Conservation (phyloP, 35 echinoderm and acorn worm genomes). For the Lytechinus pictus region DNA sequence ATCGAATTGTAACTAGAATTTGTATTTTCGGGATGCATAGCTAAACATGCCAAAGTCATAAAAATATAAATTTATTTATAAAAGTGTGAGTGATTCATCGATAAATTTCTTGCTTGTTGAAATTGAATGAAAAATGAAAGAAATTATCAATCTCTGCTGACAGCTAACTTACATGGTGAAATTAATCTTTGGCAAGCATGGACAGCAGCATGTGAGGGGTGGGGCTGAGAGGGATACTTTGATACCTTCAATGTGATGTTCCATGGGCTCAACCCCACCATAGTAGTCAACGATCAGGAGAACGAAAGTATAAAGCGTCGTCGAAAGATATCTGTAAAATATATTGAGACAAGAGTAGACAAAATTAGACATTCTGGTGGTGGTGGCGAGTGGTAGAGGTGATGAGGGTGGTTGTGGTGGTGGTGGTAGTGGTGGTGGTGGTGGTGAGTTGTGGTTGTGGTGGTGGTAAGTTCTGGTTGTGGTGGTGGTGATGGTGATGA, state of each 20-base stretch:
- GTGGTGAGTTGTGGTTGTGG: not conserved
- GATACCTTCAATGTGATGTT: not conserved
- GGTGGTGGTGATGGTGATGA: too few species aligned
- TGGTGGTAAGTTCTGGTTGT: not conserved
- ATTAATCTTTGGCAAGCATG: constrained; percentile 67
- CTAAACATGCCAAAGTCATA: too few species aligned
- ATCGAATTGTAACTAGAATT: too few species aligned
- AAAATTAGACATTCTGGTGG: not conserved
- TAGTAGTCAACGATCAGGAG: constrained; percentile 73
- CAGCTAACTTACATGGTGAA: constrained; percentile 69
- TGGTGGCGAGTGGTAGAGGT: not conserved
- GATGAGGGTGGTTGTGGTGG: not conserved
- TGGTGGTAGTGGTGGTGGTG: not conserved
- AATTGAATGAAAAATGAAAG: too few species aligned
- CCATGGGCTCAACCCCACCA: constrained; percentile 67
- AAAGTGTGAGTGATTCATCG: too few species aligned
- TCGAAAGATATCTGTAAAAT: constrained; percentile 56
- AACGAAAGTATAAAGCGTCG: constrained; percentile 75
- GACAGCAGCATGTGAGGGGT: constrained; percentile 79
- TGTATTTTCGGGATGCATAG: too few species aligned
- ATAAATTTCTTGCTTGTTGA: too few species aligned
- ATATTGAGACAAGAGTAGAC: not conserved
- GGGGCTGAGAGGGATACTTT: constrained; percentile 67
- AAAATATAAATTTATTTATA: too few species aligned
- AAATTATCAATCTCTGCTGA: too few species aligned